phyloP scores from a whole-genome alignment of 1,140 invertebrate genomes.

The Formica selysi region DNA sequence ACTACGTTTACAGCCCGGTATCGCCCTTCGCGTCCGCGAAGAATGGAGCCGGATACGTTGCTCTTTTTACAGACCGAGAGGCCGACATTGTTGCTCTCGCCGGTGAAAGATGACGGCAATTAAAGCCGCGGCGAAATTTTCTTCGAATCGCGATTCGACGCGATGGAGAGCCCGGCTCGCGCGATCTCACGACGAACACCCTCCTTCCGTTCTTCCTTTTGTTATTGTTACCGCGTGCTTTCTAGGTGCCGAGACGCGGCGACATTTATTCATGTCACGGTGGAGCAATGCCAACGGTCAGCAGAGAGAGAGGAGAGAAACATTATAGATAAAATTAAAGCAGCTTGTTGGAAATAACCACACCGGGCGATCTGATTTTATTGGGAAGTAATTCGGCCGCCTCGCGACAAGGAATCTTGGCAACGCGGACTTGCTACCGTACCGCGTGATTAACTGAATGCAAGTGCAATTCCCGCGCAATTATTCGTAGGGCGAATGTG shows the following conservation, averaged over 20 bases:
- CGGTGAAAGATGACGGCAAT: slow-evolving; percentile 77
- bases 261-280: slow-evolving; percentile 66
- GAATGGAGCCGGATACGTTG: slow-evolving; percentile 62
- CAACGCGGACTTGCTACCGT: slow-evolving; percentile 53
- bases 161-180: neutral
- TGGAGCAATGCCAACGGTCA: slow-evolving; percentile 54
- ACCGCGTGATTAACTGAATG: slow-evolving; percentile 55
- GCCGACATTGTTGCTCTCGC: slow-evolving; percentile 74
- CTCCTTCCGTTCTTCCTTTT: slow-evolving; percentile 25
- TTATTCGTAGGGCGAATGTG: slow-evolving; percentile 31
- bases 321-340: slow-evolving; percentile 62
- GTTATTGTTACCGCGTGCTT: slow-evolving; percentile 43
- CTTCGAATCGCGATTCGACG: slow-evolving; percentile 69
- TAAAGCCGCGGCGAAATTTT: slow-evolving; percentile 73
- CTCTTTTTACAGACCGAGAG: slow-evolving; percentile 54
- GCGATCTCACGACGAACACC: slow-evolving; percentile 10
- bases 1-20: slow-evolving; percentile 72
- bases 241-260: slow-evolving; percentile 40
- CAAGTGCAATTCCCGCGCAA: slow-evolving; percentile 43
- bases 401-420: slow-evolving; percentile 56
- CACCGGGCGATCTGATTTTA: slow-evolving; percentile 57
- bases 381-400: slow-evolving; percentile 52
- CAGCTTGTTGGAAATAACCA: slow-evolving; percentile 54
- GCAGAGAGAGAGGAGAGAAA: slow-evolving; percentile 52
- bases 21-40: slow-evolving; percentile 59